Percentiles rank a stretch among this genome's conserved stretches.
phyloP scores from a whole-genome alignment of 2,888 invertebrate genomes.

The Lasioglossum calceatum region DNA sequence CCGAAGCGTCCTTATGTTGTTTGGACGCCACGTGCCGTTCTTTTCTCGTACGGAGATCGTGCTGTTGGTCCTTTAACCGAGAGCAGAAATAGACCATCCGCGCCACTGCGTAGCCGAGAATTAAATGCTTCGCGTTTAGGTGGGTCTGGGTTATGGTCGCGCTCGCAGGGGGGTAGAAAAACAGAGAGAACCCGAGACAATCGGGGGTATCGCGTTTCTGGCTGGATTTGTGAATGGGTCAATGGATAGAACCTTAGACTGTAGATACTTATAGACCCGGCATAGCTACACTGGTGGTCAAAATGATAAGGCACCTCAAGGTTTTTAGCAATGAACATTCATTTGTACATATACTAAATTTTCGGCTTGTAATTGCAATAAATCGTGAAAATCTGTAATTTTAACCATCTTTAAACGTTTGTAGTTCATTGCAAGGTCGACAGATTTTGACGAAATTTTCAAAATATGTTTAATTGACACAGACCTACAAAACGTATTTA shows the following conservation, averaged over 20 bases:
- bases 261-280: no score
- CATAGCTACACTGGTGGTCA: no score
- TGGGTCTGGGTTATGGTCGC: constrained; percentile 10
- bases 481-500: no score
- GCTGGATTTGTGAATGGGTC: background rate
- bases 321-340: no score
- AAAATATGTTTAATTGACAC: no score
- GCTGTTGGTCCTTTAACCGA: constrained; percentile 63
- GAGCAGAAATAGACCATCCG: constrained; percentile 56
- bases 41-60: constrained; percentile 60
- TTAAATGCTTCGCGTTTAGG: constrained; percentile 29
- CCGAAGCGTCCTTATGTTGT: constrained; percentile 51
- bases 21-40: constrained; percentile 63
- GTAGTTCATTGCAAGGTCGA: no score
- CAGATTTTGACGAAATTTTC: no score
- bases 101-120: constrained; percentile 26
- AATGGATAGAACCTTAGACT: background rate
- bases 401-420: no score
- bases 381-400: no score
- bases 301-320: no score
- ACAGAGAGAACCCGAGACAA: background rate
- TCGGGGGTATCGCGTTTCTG: background rate
- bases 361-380: no score
- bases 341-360: no score
- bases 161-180: constrained; percentile 32